Base-by-base conservation (phyloP, 2,797 vertebrate genomes). In the Myotis myotis region DNA sequence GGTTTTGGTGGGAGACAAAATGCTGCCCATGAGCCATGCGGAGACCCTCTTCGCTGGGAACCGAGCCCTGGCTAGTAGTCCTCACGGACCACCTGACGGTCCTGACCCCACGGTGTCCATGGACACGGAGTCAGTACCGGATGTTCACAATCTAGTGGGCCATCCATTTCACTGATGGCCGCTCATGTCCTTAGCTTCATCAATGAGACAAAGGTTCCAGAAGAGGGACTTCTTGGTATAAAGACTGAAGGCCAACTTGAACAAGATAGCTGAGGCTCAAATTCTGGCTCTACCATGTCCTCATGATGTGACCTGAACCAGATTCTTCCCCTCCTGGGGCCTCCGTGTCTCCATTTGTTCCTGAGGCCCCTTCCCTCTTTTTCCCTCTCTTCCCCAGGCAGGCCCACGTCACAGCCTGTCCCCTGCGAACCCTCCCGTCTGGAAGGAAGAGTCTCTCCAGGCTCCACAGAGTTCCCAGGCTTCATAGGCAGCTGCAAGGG, bases 391-490 rank as follows among this genome's bases (percentile, higher is more conserved):
- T 71, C 55, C 28, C 57, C 20, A n/a, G 57, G 55, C 38, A 28
- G 68, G 22, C 36, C 71, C n/a, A 53, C 16, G 8, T 55, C 83
- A 89, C 8, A 20, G 87, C 68, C 68, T 91, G 30, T 49, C 64
- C 62, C 71, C 78, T 55, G 8, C 0, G 66, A 81, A 51, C 76
- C 44, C 44, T 89, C 71, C 68, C 28, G 85, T 87, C 87, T 49
- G 13, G 55, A 81, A 93, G 51, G 25, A 86, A 49, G 82, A 51
- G 51, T 19, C 68, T 62, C 64, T 74, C 6, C 28, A 86, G 93
- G 30, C 60, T 79, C 70, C 64, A 68, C 16, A 20, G 62, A 79
- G 79, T 95, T 95, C 96, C 90, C 87, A 94, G 95, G 93, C 79
- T 71, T 88, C 75, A 12, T 0, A 87, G 82, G 64, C 86, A 86